Evolutionary conservation across 2,888 invertebrate genomes (phyloP), one percentile per base, ranked within the genome.

Genomic region (Caenorhabditis imperialis): DNA sequence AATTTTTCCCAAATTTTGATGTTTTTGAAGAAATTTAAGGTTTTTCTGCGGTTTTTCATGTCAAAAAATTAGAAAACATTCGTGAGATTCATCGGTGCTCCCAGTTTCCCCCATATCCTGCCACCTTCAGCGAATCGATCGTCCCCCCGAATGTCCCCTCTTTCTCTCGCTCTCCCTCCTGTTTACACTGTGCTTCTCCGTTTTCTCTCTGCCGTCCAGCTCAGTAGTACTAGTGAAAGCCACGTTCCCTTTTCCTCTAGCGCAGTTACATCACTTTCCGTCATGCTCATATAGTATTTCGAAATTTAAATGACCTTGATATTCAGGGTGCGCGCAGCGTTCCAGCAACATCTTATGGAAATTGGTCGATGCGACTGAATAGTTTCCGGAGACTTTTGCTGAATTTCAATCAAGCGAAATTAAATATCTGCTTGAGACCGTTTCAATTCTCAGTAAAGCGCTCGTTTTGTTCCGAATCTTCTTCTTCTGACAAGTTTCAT

Each of bases 291-390:
- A 16, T 20, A 55, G 58, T 51, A 40, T 72, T 72, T 72, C 72
- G 72, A 62, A 72, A 72, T 48, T 18, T 20, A 48, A 57, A 57
- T 51, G 25, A 44, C 48, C 35, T 22, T 20, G 16, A 20, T 57
- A 57, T 57, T 67, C 57, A 57, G 57, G 55, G 63, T 38, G 44
- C 27, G 55, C 63, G 40, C 48, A 20, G 42, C 48, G 30, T 65
- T 53, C 53, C 48, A 54, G 35, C 55, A 55, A 38, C 50, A 57
- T 25, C 51, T 14, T 45, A 57, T 67, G 72, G 58, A 38, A 63
- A 53, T 51, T 53, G 37, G n/a, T 54, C 55, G 40, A 71, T 72
- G 61, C 72, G 63, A 45, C 62, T 71, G 61, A 71, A 57, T 40
- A 20, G 27, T 57, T 51, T 67, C 25, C 67, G 57, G 57, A 50